Base-by-base conservation (phyloP, 37 sponge, comb jelly and placozoan species). In the Bolinopsis microptera region DNA sequence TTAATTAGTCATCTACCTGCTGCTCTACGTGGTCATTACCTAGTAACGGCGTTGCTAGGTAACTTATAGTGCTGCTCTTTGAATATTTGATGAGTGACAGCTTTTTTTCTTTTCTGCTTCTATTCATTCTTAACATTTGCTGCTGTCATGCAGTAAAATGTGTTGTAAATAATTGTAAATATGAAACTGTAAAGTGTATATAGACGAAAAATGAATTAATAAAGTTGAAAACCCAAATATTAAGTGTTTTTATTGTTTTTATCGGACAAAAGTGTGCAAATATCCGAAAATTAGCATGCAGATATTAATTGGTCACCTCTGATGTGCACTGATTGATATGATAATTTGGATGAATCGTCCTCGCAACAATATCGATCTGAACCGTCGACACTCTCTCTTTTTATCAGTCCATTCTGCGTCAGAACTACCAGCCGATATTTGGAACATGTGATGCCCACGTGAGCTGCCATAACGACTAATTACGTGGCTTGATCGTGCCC, bases 151-250 rank as follows among this genome's bases (percentile, higher is more conserved):
- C 61, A 48, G 61, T 13, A 5, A 67, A 21, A 72, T 72, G 31
- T 30, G 18, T 72, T 86, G 90, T 86, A 34, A 86, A 86, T 86
- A 86, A 33, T 41, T 86, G 41, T 23, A 86, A 86, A 30, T 86
- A 27, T 39, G 36, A 86, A 33, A 36, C 80, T 77, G 80, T 77
- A 86, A 33, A 36, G 35, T 77, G 80, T 77, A 77, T 36, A 77
- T 77, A 77, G 61, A 35, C 90, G 90, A 86, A 86, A 86, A 86
- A 86, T 27, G 32, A 3, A 72, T 30, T 34, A 39, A 36, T 39
- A 86, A 18, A 39, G 25, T 39, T 86, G 90, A 86, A 86, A 86
- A 86, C 35, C 90, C 90, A 38, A 86, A 86, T 30, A 21, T 72
- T 72, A 24, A 23, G 75, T 30, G 26, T 48, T 18, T 48, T 48